phyloP scores from a whole-genome alignment of 2,113 vertebrate species.

The Sardina pilchardus region DNA sequence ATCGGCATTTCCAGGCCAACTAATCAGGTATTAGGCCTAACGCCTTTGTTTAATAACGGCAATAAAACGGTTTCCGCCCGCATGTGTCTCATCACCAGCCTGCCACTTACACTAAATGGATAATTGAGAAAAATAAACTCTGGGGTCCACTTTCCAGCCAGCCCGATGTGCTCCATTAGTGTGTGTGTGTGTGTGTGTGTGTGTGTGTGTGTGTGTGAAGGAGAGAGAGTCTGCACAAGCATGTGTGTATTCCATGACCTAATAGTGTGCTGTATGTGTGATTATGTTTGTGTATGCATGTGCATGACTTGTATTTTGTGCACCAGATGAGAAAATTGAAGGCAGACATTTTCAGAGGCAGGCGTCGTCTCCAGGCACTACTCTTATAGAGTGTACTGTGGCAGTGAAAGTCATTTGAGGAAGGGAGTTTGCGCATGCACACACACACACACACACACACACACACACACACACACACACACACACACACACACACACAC shows the following conservation, averaged over 20 bases:
- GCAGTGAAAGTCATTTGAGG: too few relatives aligned
- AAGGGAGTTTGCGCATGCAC: neutral
- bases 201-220: neutral
- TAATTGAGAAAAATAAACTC: slow-evolving; percentile 50
- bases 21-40: slow-evolving; percentile 41
- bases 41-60: slow-evolving; percentile 43
- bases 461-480: neutral
- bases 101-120: slow-evolving; percentile 43
- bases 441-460: slow-evolving; percentile 19
- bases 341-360: slow-evolving; percentile 40
- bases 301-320: slow-evolving; percentile 33
- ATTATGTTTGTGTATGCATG: slow-evolving; percentile 21
- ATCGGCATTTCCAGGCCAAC: slow-evolving; percentile 30
- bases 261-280: neutral
- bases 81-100: slow-evolving; percentile 36
- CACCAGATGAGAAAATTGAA: slow-evolving; percentile 41
- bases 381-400: too few relatives aligned
- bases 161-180: slow-evolving; percentile 24
- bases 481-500: slow-evolving; percentile 20
- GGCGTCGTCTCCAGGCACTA: slow-evolving; percentile 34
- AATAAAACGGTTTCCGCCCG: slow-evolving; percentile 33
- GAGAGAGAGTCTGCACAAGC: neutral
- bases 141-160: slow-evolving; percentile 39
- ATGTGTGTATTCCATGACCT: neutral
- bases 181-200: neutral